Base-by-base conservation (phyloP, 2,797 vertebrate genomes). In the Bradypus variegatus region DNA sequence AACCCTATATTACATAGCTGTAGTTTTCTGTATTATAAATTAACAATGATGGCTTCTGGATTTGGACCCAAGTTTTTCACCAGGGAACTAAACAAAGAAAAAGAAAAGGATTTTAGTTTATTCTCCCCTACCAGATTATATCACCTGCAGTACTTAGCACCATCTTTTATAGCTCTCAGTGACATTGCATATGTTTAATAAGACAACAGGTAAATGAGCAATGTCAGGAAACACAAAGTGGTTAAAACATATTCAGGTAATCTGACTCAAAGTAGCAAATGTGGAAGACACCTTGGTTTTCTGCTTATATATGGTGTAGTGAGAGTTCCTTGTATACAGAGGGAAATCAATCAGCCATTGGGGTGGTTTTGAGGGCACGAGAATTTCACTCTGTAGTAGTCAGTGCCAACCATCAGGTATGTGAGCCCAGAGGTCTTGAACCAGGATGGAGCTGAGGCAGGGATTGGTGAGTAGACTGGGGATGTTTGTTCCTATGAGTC, bases 21-120 rank as follows among this genome's bases (percentile, higher is more conserved):
- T 41, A 67, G 69, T 45, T 88, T 94, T 25, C 50, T 86, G 72
- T 65, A 89, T 93, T 86, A 76, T 58, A 64, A n/a, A 72, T 36
- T 78, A 64, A 45, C 16, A 69, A 11, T 48, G 11, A 10, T 41
- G 11, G 75, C 29, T 6, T 84, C 23, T 87, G 48, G 86, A 81
- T 86, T 77, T 64, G 69, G 27, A 82, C 19, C 53, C 73, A 48
- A 31, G 3, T 82, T 91, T 83, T 85, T 86, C 38, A 89, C 38
- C 33, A 81, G 75, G 87, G 29, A 25, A 41, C 79, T 84, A 90
- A 88, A 55, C 10, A 91, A 84, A 87, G 18, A 67, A 75, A 90
- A 86, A 72, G 10, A 76, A 88, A 83, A 78, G 3, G 0, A 3
- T 58, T 90, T 88, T 41, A 27, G 8, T 58, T 69, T 78, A 60